These are phyloP conservation scores for Morelia viridis DNA, from an alignment of 2,797 vertebrate genomes.

Conservation along the genomic window DNA sequence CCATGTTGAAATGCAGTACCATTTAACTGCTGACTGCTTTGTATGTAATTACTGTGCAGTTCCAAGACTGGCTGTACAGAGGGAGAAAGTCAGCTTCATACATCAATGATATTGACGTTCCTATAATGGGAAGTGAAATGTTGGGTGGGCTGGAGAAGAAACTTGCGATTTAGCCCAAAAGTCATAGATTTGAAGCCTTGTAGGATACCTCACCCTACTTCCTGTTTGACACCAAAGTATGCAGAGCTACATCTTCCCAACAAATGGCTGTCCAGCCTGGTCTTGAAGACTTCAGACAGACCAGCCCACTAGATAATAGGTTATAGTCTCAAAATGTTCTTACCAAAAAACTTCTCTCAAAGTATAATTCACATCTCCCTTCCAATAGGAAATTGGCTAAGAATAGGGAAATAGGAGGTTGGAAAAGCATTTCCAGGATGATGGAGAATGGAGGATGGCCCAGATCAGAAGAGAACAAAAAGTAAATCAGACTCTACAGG, in stretches of 20 bases:
- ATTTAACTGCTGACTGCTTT: background rate
- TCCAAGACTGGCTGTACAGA: background rate
- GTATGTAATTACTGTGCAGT: background rate
- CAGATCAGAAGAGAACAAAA: no score
- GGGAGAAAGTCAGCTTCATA: no score
- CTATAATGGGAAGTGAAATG: background rate
- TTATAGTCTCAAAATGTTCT: background rate
- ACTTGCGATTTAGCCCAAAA: background rate
- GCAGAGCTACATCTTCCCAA: background rate
- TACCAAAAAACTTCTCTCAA: background rate
- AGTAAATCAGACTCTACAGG: no score
- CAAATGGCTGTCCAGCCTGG: background rate
- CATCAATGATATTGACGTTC: background rate
- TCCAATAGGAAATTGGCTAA: background rate
- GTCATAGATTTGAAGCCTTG: background rate
- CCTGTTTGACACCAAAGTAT: background rate
- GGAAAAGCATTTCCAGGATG: background rate
- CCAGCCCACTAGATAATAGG: background rate
- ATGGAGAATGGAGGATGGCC: no score
- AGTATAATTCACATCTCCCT: background rate
- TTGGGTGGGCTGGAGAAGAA: background rate
- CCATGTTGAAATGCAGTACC: background rate
- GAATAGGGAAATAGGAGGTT: background rate
- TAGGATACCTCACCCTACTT: background rate
- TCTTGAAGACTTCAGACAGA: background rate